Evolutionary conservation across 2,888 invertebrate genomes (phyloP), one percentile per base, ranked within the genome.

Genomic region (Camptogramma bilineatum): DNA sequence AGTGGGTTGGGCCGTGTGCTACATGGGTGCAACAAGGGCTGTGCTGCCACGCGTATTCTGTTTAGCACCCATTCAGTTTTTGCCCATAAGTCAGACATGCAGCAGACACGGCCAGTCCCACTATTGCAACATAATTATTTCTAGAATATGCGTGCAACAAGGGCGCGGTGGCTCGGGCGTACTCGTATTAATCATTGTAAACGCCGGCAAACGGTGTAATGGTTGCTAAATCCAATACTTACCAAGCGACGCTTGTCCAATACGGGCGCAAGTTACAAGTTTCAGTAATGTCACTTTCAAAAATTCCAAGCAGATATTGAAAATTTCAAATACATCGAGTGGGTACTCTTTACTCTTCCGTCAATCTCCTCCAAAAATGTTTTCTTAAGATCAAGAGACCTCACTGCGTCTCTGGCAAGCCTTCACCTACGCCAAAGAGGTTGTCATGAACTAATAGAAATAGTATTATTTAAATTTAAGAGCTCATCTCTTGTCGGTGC

Each of bases 161-260:
- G 65, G 73, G 68, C 63, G 48, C 65, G 71, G 76, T 73, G 55
- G 50, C n/a, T n/a, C n/a, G n/a, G n/a, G n/a, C n/a, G n/a, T n/a
- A n/a, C n/a, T n/a, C 53, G 72, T 82, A 86, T 90, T 88, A 87
- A 88, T 90, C 88, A 88, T 83, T 80, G 76, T 79, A 76, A 83
- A 79, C 78, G 80, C 76, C 79, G 78, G 77, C 80, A 81, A 83
- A 80, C 81, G 78, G 77, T 78, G 81, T 83, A 86, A 85, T 85
- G 82, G 83, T 77, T 75, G 82, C 82, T 85, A 86, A 88, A 88
- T 87, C 84, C 83, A 81, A 82, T 87, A 84, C 85, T 87, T 87
- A 86, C 82, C 85, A 82, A 2, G 73, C 69, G 73, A 73, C 73
- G 78, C 71, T 83, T 79, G 76, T 81, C 62, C 54, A 46, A 56